phyloP scores from a whole-genome alignment of 2,797 vertebrate species.

The Sebastes oblongus region DNA sequence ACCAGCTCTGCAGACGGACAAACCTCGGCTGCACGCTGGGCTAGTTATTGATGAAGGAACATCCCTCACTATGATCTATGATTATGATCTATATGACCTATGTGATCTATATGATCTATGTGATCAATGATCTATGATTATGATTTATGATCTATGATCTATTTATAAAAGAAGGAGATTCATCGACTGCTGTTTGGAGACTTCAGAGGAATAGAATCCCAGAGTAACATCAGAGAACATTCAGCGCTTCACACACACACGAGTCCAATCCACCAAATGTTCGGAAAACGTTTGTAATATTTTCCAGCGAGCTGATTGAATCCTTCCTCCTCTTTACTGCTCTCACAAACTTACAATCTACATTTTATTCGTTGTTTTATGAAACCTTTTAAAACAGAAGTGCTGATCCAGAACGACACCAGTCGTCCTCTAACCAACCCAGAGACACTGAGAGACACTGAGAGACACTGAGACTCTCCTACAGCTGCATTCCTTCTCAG shows the following conservation, averaged over 20 bases:
- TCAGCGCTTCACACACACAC: not conserved
- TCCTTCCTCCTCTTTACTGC: not conserved
- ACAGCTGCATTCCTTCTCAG: not conserved
- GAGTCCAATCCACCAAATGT: not conserved
- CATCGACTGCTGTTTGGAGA: not conserved
- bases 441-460: no score
- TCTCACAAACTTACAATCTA: not conserved
- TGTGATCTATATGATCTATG: no score
- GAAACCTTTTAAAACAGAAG: not conserved
- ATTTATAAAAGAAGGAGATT: not conserved
- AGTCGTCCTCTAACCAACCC: not conserved
- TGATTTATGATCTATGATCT: not conserved
- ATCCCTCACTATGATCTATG: not conserved
- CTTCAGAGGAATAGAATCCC: not conserved
- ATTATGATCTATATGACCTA: no score
- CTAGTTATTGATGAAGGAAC: not conserved
- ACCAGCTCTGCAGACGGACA: not conserved
- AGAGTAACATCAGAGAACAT: not conserved
- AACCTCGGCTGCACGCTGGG: not conserved
- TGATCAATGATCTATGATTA: no score
- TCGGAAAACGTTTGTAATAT: constrained; percentile 11
- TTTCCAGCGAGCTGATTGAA: constrained; percentile 2
- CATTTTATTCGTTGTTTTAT: not conserved
- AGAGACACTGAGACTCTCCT: not conserved
- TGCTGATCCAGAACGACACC: not conserved